Evolutionary conservation across 2,797 vertebrate species (phyloP).

Genomic region (Manis pentadactyla): DNA sequence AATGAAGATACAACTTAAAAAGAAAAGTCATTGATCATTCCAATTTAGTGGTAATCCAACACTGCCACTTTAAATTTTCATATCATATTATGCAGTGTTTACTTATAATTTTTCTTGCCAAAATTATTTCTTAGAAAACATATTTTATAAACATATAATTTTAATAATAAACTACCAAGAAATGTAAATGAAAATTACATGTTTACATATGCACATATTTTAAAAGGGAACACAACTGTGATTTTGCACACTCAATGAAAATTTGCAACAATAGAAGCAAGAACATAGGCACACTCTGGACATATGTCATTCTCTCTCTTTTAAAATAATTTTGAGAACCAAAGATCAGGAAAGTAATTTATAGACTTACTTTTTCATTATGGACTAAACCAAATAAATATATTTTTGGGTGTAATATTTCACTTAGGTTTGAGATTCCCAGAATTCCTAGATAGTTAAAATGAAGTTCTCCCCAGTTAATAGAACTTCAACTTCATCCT

Average conservation of each 20-base stretch:
- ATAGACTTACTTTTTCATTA: background rate
- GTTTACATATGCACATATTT: background rate
- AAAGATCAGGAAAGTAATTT: background rate
- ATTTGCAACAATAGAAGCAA: background rate
- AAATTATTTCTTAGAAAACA: background rate
- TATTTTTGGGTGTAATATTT: background rate
- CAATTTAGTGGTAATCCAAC: background rate
- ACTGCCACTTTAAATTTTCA: background rate
- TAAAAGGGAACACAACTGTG: too few species aligned
- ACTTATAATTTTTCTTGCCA: background rate
- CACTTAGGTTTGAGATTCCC: background rate
- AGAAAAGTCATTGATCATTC: background rate
- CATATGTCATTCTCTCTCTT: background rate
- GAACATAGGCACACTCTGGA: rapidly evolving
- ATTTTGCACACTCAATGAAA: background rate
- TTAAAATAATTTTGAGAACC: conserved; percentile 22
- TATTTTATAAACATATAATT: background rate
- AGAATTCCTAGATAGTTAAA: background rate
- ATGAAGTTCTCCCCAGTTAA: background rate
- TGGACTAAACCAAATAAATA: background rate
- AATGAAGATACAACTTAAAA: background rate
- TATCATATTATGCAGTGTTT: background rate
- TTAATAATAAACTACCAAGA: background rate
- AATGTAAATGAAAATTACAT: background rate
- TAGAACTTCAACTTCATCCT: background rate